phyloP scores from a whole-genome alignment of 1,140 invertebrate genomes.

The Rhyacophila brunnea region DNA sequence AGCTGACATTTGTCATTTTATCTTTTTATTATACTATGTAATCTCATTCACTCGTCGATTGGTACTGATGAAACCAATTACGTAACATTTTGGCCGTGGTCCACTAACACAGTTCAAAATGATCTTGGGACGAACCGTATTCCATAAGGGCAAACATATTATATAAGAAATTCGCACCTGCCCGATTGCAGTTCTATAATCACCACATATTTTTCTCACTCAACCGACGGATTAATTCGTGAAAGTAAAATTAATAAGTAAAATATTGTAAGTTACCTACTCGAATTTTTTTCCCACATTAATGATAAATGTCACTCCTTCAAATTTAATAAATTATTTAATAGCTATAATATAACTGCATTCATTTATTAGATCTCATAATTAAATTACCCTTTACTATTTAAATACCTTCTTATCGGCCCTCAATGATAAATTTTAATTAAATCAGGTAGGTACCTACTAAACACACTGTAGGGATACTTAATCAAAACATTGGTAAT shows the following conservation, averaged over 20 bases:
- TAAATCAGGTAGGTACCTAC: too few species aligned
- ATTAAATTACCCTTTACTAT: too few species aligned
- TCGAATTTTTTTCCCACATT: neutral
- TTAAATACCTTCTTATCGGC: too few species aligned
- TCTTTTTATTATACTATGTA: neutral
- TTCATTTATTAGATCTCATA: too few species aligned
- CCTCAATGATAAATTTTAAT: too few species aligned
- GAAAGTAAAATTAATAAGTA: neutral
- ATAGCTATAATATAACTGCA: neutral
- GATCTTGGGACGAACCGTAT: neutral
- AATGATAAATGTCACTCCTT: neutral
- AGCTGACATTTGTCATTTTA: neutral
- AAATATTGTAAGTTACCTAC: neutral
- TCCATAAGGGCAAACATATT: neutral
- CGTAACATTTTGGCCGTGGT: conserved; percentile 13
- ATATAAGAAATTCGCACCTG: neutral
- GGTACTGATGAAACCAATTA: neutral
- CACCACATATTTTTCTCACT: neutral
- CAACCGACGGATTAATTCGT: neutral
- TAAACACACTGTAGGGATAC: too few species aligned
- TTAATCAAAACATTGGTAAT: too few species aligned
- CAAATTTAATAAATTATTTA: neutral
- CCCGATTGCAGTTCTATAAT: neutral
- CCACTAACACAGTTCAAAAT: conserved; percentile 8
- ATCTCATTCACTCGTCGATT: neutral